Evolutionary conservation across 2,888 invertebrate genomes (phyloP), one percentile per base, ranked within the genome.

Genomic region (Tubiluchus corallicola): DNA sequence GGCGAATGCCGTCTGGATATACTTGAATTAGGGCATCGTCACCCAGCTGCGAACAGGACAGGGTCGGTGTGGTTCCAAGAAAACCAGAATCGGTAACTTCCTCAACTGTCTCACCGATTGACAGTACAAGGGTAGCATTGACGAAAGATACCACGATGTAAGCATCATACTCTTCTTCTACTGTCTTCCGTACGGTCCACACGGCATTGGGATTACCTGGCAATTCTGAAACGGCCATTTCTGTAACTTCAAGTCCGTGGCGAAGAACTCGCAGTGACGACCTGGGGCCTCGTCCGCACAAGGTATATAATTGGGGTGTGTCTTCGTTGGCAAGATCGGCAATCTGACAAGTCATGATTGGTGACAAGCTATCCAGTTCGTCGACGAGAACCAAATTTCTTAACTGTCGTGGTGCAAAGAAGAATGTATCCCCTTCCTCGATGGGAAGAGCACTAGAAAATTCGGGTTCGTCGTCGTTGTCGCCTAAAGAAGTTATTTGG

Each of bases 91-190:
- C 98, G 0, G 96, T 92, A 18, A 98, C 98, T 78, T 99, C 98
- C 68, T 99, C 98, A n/a, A 99, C 98, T 13, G 96, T 98, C 68
- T 98, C 98, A 54, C 98, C 98, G 63, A 99, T 98, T 56, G 92
- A 92, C 58, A 99, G 74, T 51, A 98, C 98, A 59, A 99, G 75
- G 15, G 98, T 99, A 54, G 98, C 98, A 64, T 82, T 83, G 51
- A 92, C 84, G 79, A 98, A 98, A 42, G 98, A 98, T 57, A 98
- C 98, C 65, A 98, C 90, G 74, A 98, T 99, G 73, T 96, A 98
- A 44, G 96, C 87, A 74, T 98, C 98, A 72, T 74, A 94, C 64
- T 85, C 84, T 73, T 96, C 94, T 92, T 98, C 96, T 61, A 83
- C 77, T 63, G 88, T 77, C 57, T 82, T 75, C 62, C 90, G 85